Evolutionary conservation across 1,140 invertebrate species (phyloP).

Genomic region (Ceratina calcarata): DNA sequence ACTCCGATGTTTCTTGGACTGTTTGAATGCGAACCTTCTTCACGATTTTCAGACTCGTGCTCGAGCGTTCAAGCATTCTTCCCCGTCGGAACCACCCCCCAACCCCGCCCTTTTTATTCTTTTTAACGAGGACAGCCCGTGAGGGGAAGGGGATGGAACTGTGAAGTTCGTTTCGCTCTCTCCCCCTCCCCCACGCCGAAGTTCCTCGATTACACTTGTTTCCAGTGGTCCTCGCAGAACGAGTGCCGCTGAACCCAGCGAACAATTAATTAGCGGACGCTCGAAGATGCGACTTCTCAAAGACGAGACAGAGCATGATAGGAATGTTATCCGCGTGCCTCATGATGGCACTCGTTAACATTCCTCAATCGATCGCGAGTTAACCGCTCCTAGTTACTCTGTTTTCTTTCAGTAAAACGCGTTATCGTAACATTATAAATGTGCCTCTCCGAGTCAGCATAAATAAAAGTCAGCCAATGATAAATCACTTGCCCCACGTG

Average conservation of each 20-base stretch:
- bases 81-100: not conserved
- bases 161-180: not conserved
- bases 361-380: not conserved
- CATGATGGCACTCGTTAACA: too few species aligned
- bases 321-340: not conserved
- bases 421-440: not conserved
- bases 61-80: constrained; percentile 3
- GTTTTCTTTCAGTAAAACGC: constrained; percentile 35
- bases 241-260: not conserved
- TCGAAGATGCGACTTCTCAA: not conserved
- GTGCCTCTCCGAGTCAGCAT: too few species aligned
- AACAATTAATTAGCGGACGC: constrained; percentile 6
- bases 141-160: not conserved
- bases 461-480: too few species aligned
- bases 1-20: constrained; percentile 20
- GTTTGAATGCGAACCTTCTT: constrained; percentile 42
- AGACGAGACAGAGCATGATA: not conserved
- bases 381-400: constrained; percentile 9
- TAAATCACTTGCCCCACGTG: too few species aligned
- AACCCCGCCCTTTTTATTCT: too few species aligned
- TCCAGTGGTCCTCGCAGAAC: not conserved
- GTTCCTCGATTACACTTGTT: not conserved
- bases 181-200: not conserved
- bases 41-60: constrained; percentile 25
- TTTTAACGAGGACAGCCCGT: not conserved